Conservation (phyloP, 2,888 invertebrate species). For the Steinernema carpocapsae region DNA sequence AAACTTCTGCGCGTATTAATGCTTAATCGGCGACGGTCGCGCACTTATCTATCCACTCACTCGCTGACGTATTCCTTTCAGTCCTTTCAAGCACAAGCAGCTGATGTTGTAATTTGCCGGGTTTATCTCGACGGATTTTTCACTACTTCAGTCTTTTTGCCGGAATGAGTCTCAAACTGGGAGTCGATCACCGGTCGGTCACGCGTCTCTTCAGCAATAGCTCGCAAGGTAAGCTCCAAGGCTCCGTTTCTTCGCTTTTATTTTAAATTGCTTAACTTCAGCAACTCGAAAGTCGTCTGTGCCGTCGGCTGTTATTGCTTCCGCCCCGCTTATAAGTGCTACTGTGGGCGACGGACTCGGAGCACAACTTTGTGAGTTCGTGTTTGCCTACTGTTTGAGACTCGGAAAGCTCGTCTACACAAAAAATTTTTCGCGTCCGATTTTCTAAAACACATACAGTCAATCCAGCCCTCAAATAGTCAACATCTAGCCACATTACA, state of each 20-base stretch:
- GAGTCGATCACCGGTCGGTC: slow-evolving; percentile 52
- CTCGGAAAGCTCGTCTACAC: too few species aligned
- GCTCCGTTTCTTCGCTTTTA: background rate
- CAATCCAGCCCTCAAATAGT: background rate
- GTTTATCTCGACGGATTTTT: background rate
- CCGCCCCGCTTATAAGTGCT: slow-evolving; percentile 59
- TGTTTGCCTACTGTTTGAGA: slow-evolving; percentile 8
- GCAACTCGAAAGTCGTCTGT: slow-evolving; percentile 41
- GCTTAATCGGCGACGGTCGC: background rate
- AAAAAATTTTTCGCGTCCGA: too few species aligned
- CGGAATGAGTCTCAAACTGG: slow-evolving; percentile 45
- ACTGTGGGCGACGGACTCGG: slow-evolving; percentile 60
- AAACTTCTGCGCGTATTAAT: too few species aligned
- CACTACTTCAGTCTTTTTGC: slow-evolving; percentile 33
- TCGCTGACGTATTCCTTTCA: background rate
- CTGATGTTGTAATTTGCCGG: slow-evolving; percentile 10
- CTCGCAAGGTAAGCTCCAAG: slow-evolving; percentile 45
- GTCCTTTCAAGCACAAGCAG: background rate
- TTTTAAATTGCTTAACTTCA: background rate
- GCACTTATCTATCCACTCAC: background rate
- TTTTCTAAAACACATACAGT: too few species aligned
- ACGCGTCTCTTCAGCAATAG: slow-evolving; percentile 54
- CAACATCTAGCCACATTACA: background rate
- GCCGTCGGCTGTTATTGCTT: slow-evolving; percentile 53
- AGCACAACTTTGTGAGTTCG: slow-evolving; percentile 58